Evolutionary conservation across 2,888 invertebrate species (phyloP), one percentile per base, ranked within the genome.

Genomic region (Agonopterix subpropinquella): DNA sequence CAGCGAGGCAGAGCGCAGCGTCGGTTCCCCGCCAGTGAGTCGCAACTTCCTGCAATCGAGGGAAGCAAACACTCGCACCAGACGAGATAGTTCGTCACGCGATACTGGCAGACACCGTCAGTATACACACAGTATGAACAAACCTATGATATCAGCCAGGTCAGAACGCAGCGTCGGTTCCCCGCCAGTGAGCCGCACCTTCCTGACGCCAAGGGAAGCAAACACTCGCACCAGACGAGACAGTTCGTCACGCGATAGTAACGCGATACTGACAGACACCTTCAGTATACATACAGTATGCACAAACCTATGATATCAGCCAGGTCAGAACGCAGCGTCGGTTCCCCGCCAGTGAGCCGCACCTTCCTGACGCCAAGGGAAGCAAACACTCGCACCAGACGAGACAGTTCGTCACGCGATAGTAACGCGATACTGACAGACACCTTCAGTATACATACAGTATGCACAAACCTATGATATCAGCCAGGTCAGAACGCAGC

Each of bases 261-360:
- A n/a, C n/a, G n/a, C n/a, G 92, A 92, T 49, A 99, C 88, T 75
- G 2, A 18, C 18, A 4, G 18, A 60, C 93, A 94, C 50, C 94
- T 91, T 44, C n/a, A n/a, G n/a, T 96, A 94, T 56, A 99, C 87
- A 49, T 18, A 4, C 18, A 18, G 18, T 18, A 18, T 18, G 18
- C 2, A 77, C 88, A 85, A 82, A 95, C 95, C 89, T 60, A 98
- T 91, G 59, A 99, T 94, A 52, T 95, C 92, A 2, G 93, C 89
- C 49, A 99, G 84, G 99, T 54, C 99, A 59, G 92, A 90, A 36
- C 98, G 91, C 47, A 99, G 91, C 28, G 98, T 95, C 13, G 99
- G 99, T 82, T 99, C 99, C 36, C 99, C 99, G 51, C 99, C 99
- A 1, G 99, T 99, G 52, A 99, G 90, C 35, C 99, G 90, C 68